Conservation (phyloP, 2,113 vertebrate genomes). For the Kryptolebias marmoratus region DNA sequence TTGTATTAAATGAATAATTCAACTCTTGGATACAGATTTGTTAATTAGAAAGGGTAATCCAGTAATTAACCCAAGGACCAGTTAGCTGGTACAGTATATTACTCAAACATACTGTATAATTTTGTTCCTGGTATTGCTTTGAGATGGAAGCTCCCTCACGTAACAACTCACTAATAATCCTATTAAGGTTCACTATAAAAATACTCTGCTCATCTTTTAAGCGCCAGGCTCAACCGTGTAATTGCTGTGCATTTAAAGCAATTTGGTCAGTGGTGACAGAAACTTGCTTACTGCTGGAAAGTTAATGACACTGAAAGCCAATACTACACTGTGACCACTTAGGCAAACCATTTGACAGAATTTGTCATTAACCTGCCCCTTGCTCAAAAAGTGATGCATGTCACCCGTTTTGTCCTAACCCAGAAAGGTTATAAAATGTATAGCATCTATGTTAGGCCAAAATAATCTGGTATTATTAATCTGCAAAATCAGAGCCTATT, state of each 20-base stretch:
- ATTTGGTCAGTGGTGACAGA: conserved; percentile 81
- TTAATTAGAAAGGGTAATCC: conserved; percentile 79
- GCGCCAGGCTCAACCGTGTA: conserved; percentile 70
- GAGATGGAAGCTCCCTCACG: conserved; percentile 52
- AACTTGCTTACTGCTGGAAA: conserved; percentile 79
- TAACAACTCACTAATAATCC: conserved; percentile 75
- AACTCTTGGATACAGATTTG: conserved; percentile 63
- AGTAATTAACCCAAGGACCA: conserved; percentile 72
- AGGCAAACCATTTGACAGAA: conserved; percentile 60
- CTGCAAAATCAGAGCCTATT: background rate
- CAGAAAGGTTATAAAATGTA: conserved; percentile 8
- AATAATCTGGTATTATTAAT: conserved; percentile 8
- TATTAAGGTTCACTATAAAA: conserved; percentile 74
- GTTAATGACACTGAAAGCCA: conserved; percentile 81
- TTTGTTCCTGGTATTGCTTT: conserved; percentile 46
- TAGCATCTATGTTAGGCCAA: background rate
- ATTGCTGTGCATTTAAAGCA: conserved; percentile 80
- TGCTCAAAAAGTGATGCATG: conserved; percentile 35
- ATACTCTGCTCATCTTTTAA: conserved; percentile 76
- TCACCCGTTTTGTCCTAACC: conserved; percentile 17
- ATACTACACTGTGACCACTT: conserved; percentile 69
- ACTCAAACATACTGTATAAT: conserved; percentile 56
- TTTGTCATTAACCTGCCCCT: conserved; percentile 54
- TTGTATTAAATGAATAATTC: conserved; percentile 68
- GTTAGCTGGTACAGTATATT: conserved; percentile 60